Percentiles rank a stretch among this genome's conserved stretches.
phyloP scores from a whole-genome alignment of 2,113 vertebrate species.

The Oenanthe melanoleuca region DNA sequence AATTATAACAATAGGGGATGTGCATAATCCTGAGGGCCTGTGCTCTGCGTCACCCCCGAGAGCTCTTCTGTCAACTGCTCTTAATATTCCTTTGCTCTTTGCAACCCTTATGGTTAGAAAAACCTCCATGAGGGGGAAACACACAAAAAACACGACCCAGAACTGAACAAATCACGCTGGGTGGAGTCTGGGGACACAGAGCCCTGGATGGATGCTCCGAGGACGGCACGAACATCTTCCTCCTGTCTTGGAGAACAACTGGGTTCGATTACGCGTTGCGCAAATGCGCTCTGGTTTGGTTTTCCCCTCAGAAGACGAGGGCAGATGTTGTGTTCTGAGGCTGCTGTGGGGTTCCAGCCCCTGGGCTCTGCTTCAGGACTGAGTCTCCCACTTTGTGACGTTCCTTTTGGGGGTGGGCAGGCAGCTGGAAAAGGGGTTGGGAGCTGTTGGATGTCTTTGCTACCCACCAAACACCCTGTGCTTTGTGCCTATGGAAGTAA shows the following conservation, averaged over 20 bases:
- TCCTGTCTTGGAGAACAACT: not conserved
- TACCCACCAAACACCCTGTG: fast-evolving
- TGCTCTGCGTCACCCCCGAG: not conserved
- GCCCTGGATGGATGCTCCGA: not conserved
- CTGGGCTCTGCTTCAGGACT: not conserved
- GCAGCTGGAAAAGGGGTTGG: not conserved
- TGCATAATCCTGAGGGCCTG: not conserved
- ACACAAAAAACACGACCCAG: not conserved
- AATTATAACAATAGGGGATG: conserved; percentile 29
- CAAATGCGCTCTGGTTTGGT: not conserved
- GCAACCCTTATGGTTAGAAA: not conserved
- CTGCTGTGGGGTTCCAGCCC: not conserved
- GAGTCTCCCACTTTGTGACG: not conserved
- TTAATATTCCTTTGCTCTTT: conserved; percentile 34
- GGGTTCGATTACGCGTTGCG: not conserved
- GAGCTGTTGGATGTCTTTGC: not conserved
- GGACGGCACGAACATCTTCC: not conserved
- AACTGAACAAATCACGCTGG: not conserved
- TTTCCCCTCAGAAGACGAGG: not conserved
- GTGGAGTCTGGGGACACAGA: not conserved
- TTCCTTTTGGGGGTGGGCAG: not conserved
- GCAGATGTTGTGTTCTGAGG: not conserved
- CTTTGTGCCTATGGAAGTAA: fast-evolving
- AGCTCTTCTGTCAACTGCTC: conserved; percentile 58
- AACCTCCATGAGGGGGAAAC: not conserved